These are phyloP conservation scores for Callyntrura sp. DNA, from an alignment of 2,888 invertebrate genomes.

Conservation along the genomic window DNA sequence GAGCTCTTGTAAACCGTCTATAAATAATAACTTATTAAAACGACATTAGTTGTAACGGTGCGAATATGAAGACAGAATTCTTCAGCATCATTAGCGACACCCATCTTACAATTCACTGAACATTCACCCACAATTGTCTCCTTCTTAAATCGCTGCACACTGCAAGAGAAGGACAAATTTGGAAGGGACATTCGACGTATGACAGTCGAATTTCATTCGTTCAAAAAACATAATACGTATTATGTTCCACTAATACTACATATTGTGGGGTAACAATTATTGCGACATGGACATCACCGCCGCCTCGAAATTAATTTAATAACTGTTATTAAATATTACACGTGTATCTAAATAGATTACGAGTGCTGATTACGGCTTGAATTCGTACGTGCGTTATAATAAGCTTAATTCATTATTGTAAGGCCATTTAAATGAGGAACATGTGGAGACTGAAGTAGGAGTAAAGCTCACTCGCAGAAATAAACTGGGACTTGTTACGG, in stretches of 20 bases:
- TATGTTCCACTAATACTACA: slow-evolving; percentile 43
- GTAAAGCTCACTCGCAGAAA: no score
- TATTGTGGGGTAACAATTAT: slow-evolving; percentile 20
- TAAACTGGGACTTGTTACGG: no score
- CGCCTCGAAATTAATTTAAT: slow-evolving; percentile 42
- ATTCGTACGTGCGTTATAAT: slow-evolving; percentile 1
- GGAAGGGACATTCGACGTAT: background rate
- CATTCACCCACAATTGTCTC: background rate
- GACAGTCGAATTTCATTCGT: slow-evolving; percentile 5
- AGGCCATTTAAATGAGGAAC: background rate
- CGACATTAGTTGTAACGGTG: background rate
- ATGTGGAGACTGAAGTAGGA: no score
- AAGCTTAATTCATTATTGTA: background rate
- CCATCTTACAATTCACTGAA: slow-evolving; percentile 27
- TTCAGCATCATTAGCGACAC: slow-evolving; percentile 59
- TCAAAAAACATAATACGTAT: slow-evolving; percentile 14
- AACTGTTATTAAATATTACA: slow-evolving; percentile 45
- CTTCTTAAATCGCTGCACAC: background rate
- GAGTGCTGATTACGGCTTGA: background rate
- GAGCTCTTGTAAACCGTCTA: slow-evolving; percentile 36
- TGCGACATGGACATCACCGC: slow-evolving; percentile 21
- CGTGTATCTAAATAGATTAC: slow-evolving; percentile 28
- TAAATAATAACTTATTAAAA: slow-evolving; percentile 55
- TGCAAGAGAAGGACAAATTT: slow-evolving; percentile 20
- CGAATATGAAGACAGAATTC: background rate